Base-by-base conservation (phyloP, 2,888 invertebrate species). In the Meliscaeva auricollis region DNA sequence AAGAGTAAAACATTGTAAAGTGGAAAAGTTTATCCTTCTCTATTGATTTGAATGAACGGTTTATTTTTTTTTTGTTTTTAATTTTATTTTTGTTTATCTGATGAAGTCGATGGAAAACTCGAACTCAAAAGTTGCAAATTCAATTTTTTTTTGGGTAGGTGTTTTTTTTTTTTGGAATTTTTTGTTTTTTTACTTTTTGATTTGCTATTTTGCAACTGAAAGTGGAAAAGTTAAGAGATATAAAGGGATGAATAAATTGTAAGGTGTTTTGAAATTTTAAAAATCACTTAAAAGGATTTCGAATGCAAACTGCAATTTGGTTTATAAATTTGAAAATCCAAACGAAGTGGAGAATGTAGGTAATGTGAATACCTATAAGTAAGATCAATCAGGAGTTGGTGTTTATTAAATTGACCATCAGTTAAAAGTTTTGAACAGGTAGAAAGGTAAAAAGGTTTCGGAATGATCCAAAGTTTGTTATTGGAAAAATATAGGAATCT, bases 1-100 rank as follows among this genome's bases (percentile, higher is more conserved):
- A 70, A 32, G 26, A 66, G 66, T 75, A 68, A 54, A 79, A 84
- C 84, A 84, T 80, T 80, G 84, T 72, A 80, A 80, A 84, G 84
- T 80, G 84, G 84, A 79, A 84, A 84, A 84, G 75, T 84, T 84
- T 64, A 80, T 75, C 84, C 80, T 75, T 70, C 70, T 56, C 52
- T 75, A 84, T 80, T 80, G 84, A 84, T 80, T 84, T 84, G 68
- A 70, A 78, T 79, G 72, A 77, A 77, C 13, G 56, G n/a, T 41
- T 30, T 38, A n/a, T 15, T 48, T 73, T 69, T 73, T 54, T 17
- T 46, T 56, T 30, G 41, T 8, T 44, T 64, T 50, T 52, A 44
- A 44, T 44, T 44, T 62, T 22, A 44, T 62, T 62, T 73, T 15
- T 54, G 35, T 68, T 54, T 83, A 78, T 74, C 68, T 74, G 74